These are phyloP conservation scores for Habroteleia sp. DNA, from an alignment of 2,888 invertebrate species.

Conservation along the genomic window DNA sequence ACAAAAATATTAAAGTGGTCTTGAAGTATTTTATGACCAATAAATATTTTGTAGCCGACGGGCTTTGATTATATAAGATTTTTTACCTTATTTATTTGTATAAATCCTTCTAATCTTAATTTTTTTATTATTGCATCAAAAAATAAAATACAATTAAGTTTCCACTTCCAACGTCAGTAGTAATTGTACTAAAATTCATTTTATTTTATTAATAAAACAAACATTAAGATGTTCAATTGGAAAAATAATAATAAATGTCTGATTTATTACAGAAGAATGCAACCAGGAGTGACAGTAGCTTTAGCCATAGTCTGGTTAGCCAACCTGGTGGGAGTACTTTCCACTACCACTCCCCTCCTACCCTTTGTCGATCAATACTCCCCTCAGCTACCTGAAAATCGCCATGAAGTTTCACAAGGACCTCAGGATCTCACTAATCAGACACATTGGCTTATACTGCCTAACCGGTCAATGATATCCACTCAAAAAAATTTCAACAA, in stretches of 20 bases:
- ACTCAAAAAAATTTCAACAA: constrained; percentile 29
- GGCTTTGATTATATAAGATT: too few species aligned
- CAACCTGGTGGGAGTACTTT: constrained; percentile 71
- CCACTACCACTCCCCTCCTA: constrained; percentile 67
- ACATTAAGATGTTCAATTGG: constrained; percentile 44
- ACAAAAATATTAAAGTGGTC: too few species aligned
- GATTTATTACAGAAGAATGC: constrained; percentile 76
- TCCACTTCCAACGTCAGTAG: too few species aligned
- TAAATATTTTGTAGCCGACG: too few species aligned
- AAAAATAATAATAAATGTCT: constrained; percentile 67
- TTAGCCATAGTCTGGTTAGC: constrained; percentile 75
- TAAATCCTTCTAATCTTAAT: too few species aligned
- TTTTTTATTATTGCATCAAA: too few species aligned
- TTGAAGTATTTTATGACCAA: too few species aligned
- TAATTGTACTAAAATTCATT: too few species aligned
- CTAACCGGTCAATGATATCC: constrained; percentile 29
- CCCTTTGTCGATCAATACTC: constrained; percentile 77
- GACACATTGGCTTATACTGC: constrained; percentile 65
- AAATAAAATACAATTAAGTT: too few species aligned
- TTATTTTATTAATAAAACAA: too few species aligned
- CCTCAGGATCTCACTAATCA: constrained; percentile 68
- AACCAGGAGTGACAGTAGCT: constrained; percentile 74
- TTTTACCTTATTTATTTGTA: too few species aligned
- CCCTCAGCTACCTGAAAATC: constrained; percentile 71
- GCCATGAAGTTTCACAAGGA: constrained; percentile 70